Evolutionary conservation across 2,888 invertebrate species (phyloP).

Genomic region (Kryphioiulus occultus): DNA sequence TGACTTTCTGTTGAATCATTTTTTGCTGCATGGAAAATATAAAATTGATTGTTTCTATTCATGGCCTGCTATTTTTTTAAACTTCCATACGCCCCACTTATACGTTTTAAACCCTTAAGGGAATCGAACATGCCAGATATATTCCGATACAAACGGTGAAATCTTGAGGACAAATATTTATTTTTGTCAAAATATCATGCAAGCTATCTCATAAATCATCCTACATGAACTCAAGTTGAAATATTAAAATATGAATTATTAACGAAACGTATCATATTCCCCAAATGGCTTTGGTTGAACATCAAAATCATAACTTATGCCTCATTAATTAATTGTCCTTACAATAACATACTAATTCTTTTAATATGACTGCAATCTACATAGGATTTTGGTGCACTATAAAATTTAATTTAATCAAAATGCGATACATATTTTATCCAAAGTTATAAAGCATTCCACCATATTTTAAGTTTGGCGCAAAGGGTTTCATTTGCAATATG

Average conservation of each 20-base stretch:
- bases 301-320: not conserved
- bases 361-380: not conserved
- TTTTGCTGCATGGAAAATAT: not conserved
- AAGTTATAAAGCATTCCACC: not conserved
- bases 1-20: not conserved
- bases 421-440: not conserved
- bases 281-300: not conserved
- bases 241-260: not conserved
- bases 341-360: not conserved
- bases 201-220: not conserved
- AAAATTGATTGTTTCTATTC: slow-evolving; percentile 16
- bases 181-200: not conserved
- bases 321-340: not conserved
- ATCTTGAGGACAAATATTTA: too few relatives aligned
- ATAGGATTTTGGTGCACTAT: not conserved
- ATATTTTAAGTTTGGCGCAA: not conserved
- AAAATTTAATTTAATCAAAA: not conserved
- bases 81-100: not conserved
- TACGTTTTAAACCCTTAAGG: too few relatives aligned
- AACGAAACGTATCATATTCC: not conserved
- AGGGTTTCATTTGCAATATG: not conserved
- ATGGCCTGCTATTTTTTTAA: not conserved
- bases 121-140: too few relatives aligned
- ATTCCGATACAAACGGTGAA: too few relatives aligned
- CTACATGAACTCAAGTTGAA: not conserved